Conservation (phyloP, 1,140 invertebrate species). For the Neodiprion fabricii region DNA sequence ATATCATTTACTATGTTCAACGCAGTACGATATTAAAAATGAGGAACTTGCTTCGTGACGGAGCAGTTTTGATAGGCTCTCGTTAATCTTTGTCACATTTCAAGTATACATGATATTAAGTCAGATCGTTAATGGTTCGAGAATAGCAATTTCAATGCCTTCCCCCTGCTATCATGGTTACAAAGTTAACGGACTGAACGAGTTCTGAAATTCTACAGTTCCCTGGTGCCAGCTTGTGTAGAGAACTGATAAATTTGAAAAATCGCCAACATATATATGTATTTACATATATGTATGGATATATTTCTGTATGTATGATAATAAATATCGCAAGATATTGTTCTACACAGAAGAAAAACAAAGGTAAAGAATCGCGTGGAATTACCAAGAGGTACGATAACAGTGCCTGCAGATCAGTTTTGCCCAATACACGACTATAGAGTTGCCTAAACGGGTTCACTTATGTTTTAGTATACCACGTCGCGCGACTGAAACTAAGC, state of each 20-base stretch:
- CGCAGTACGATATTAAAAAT: conserved; percentile 22
- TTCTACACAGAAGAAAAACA: neutral
- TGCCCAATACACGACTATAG: no score
- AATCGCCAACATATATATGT: conserved; percentile 17
- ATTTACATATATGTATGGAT: conserved; percentile 25
- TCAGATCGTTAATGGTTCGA: conserved; percentile 5
- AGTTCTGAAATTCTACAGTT: neutral
- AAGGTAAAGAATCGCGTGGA: neutral
- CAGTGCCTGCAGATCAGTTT: no score
- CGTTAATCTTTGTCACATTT: neutral
- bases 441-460: no score
- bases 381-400: neutral
- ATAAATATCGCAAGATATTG: neutral
- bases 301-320: conserved; percentile 8
- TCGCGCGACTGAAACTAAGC: neutral
- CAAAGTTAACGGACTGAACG: neutral
- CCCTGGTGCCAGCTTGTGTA: neutral
- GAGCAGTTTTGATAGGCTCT: no score
- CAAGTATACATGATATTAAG: neutral
- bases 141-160: neutral
- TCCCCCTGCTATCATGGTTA: neutral
- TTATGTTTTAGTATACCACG: no score
- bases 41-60: conserved; percentile 23
- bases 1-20: neutral
- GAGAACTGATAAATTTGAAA: conserved; percentile 2